Evolutionary conservation across 2,888 invertebrate species (phyloP), one percentile per base, ranked within the genome.

Genomic region (Chironomus tentans): DNA sequence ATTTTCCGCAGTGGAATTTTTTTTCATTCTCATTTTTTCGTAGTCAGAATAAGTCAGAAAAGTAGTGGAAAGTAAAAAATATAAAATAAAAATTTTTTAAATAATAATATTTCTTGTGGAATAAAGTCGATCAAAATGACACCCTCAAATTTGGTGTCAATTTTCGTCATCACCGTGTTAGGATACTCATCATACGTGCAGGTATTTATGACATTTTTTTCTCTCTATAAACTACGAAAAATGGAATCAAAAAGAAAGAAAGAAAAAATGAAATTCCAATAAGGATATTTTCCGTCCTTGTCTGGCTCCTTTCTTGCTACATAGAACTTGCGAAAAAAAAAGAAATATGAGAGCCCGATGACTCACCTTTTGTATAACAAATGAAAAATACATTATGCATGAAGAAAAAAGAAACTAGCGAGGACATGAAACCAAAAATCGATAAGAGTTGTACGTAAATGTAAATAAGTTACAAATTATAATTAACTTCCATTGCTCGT

Each of bases 241-340:
- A 18, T 18, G 62, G 22, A 22, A 28, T 28, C 28, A 28, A 5
- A 28, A 28, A 28, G 5, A 18, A n/a, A n/a, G n/a, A n/a, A n/a
- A n/a, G n/a, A n/a, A n/a, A n/a, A n/a, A 38, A 6, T 21, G 56
- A 22, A 71, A 46, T 73, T 65, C 62, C 71, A 50, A 10, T 46
- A 38, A 74, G 74, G 73, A 73, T 48, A 28, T 68, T 68, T 22
- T 65, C 62, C 24, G 74, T 74, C 74, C 74, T 74, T 74, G 65
- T 74, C 74, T 73, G 24, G 62, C 72, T 62, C 46, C 72, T 61
- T 61, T 61, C 46, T 21, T 73, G 62, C 65, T 21, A 5, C 18
- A 56, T 56, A 56, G 56, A n/a, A 56, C 18, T 56, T 18, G n/a
- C 56, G 56, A 56, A 56, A 15, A 15, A n/a, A 50, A 15, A 38